Evolutionary conservation across 2,888 invertebrate genomes (phyloP).

Genomic region (Tetheella fluctuosa): DNA sequence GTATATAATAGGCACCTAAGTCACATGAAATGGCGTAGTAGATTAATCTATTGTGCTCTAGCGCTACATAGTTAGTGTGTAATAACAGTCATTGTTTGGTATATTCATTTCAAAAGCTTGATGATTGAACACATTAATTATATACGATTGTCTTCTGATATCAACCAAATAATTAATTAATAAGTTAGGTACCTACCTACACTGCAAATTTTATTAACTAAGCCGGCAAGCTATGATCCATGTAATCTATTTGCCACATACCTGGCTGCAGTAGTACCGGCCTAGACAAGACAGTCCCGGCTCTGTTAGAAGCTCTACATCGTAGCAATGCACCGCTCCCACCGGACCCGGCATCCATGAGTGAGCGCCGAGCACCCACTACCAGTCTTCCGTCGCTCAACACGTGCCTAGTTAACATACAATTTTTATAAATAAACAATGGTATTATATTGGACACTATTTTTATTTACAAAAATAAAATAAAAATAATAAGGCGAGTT

Average conservation of each 20-base stretch:
- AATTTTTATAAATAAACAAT: neutral
- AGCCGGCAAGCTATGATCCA: no score
- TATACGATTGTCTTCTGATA: no score
- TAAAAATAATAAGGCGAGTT: no score
- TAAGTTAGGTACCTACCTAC: no score
- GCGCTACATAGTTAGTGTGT: neutral
- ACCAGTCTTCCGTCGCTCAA: slow-evolving; percentile 70
- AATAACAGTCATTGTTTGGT: neutral
- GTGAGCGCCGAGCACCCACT: slow-evolving; percentile 70
- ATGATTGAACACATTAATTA: neutral
- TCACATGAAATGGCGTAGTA: neutral
- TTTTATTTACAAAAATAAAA: neutral
- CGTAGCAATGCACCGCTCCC: slow-evolving; percentile 65
- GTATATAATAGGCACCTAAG: slow-evolving; percentile 1
- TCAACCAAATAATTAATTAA: no score
- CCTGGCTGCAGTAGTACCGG: slow-evolving; percentile 76
- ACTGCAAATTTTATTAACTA: no score
- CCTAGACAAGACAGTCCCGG: slow-evolving; percentile 69
- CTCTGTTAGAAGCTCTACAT: slow-evolving; percentile 72
- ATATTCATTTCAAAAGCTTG: neutral
- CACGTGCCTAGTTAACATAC: slow-evolving; percentile 59
- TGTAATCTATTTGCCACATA: slow-evolving; percentile 38
- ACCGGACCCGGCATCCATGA: slow-evolving; percentile 70
- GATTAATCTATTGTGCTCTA: slow-evolving; percentile 3
- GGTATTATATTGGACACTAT: no score